Base-by-base conservation (phyloP, 1,140 invertebrate species). In the Chrysopa pallens region DNA sequence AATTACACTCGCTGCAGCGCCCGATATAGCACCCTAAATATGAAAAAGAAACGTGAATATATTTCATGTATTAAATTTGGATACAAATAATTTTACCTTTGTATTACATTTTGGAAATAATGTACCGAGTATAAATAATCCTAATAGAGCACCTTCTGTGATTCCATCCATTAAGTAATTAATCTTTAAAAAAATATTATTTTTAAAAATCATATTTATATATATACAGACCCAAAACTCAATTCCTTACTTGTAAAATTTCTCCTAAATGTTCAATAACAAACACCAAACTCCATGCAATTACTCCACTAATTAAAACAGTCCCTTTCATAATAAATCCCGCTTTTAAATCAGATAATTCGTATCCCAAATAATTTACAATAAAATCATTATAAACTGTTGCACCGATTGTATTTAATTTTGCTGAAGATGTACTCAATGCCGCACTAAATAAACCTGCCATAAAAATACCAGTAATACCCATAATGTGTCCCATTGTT, bases 371-470 rank as follows among this genome's bases (percentile, higher is more conserved):
- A 11, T 33, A 31, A 44, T 29, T 38, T 12, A 6, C 9, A 38
- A 7, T 14, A 29, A n/a, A 39, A 12, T 12, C 28, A 12, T 11
- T 8, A 23, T 36, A 17, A 39, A 47, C 27, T 23, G 17, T 44
- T 53, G 86, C 85, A 9, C 86, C 78, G 13, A 91, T 62, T 8
- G 85, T 84, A 60, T 90, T 91, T 28, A 89, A 63, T 15, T 80
- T 72, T 8, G 86, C 85, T 0, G 85, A 90, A 36, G 91, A 75
- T 0, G 87, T 87, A 43, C 84, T 88, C 1, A 93, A 65, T 0
- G 84, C 78, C 2, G 84, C 87, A 52, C 79, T 84, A 49, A 89
- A 87, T 35, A 91, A 77, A 38, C 84, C 73, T 46, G 84, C 78
- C 2, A 89, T 74, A 58, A 90, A 88, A 8, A 91, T 59, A 6